These are phyloP conservation scores for Cariama cristata DNA, from an alignment of 2,113 vertebrate genomes.

Conservation along the genomic window DNA sequence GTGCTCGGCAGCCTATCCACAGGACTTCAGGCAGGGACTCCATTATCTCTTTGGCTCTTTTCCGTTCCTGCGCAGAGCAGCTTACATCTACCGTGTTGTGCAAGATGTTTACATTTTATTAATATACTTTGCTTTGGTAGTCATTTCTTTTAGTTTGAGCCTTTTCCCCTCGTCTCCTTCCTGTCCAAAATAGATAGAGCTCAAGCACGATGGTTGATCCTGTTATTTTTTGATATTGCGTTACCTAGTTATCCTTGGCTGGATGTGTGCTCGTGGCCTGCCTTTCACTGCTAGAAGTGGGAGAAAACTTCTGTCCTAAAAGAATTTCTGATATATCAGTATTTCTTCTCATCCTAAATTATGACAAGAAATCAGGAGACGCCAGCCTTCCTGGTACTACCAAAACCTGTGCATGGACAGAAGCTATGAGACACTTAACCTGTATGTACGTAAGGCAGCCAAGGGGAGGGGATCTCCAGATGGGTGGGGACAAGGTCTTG, in stretches of 20 bases:
- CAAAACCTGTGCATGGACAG: neutral
- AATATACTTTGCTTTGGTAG: neutral
- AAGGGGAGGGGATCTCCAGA: neutral
- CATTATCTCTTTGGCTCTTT: conserved; percentile 26
- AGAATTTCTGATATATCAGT: neutral
- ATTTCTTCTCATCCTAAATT: neutral
- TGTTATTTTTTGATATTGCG: neutral
- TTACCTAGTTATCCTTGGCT: neutral
- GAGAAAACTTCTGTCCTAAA: neutral
- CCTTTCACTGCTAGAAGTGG: neutral
- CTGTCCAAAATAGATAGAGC: neutral
- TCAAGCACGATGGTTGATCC: neutral
- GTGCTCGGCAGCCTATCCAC: neutral
- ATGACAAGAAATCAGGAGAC: neutral
- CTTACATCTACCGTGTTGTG: neutral
- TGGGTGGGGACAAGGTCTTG: neutral
- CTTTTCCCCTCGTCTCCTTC: neutral
- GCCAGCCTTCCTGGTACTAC: neutral
- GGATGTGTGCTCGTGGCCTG: neutral
- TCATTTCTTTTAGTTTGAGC: neutral
- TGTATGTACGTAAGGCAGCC: neutral
- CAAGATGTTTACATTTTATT: neutral
- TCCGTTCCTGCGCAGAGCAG: fast-evolving
- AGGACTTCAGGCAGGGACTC: neutral
- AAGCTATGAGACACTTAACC: neutral